Evolutionary conservation across 2,113 vertebrate genomes (phyloP).

Genomic region (Melozone crissalis): DNA sequence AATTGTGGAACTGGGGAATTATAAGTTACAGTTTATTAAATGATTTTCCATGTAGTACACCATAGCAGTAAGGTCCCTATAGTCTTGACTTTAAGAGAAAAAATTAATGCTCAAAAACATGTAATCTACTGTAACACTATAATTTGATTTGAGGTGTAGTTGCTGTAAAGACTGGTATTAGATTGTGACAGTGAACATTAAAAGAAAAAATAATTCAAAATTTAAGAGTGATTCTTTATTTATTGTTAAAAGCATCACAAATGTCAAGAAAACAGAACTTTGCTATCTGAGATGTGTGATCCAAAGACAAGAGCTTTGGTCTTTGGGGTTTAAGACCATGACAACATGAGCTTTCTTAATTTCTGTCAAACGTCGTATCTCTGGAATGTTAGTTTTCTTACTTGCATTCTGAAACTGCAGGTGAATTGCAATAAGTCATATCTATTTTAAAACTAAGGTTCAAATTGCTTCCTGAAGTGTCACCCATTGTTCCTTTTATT

Average conservation of each 20-base stretch:
- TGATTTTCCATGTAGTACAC: not conserved
- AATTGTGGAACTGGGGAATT: not conserved
- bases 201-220: not conserved
- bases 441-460: not conserved
- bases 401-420: not conserved
- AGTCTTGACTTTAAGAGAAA: not conserved
- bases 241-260: not conserved
- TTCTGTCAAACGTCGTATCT: not conserved
- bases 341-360: not conserved
- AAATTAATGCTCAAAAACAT: not conserved
- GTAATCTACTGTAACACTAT: not conserved
- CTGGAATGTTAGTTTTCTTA: not conserved
- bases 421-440: not conserved
- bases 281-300: not conserved
- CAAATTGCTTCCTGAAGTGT: not conserved
- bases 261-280: not conserved
- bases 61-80: fast-evolving
- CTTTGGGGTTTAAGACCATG: not conserved
- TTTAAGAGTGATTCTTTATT: not conserved
- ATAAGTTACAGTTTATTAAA: not conserved
- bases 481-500: not conserved
- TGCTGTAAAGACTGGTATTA: not conserved
- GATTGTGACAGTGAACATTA: not conserved
- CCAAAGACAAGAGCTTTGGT: not conserved
- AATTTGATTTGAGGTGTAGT: not conserved